Base-by-base conservation (phyloP, 2,797 vertebrate genomes). In the Bryconaethiops microstoma region DNA sequence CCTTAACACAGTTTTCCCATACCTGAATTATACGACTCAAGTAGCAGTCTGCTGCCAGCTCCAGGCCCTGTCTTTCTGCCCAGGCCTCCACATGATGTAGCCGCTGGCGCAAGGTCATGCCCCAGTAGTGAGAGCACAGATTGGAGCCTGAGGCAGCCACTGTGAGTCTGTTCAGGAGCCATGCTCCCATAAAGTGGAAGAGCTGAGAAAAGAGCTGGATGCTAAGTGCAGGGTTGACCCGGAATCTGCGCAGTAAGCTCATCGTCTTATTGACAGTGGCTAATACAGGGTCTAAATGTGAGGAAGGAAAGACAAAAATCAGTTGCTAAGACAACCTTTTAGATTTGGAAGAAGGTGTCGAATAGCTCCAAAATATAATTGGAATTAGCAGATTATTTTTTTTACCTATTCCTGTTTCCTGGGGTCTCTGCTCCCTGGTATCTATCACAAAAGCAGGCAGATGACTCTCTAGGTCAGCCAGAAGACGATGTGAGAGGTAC, bases 121-220 rank as follows among this genome's bases (percentile, higher is more conserved):
- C 97, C 97, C 97, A 98, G 82, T 97, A 97, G 89, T 97, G 96
- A 0, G 96, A 98, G 85, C 96, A 94, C 19, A 97, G 90, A 68
- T 94, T 93, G 0, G 93, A 88, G 83, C 93, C 90, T 0, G 95
- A 91, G 68, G 93, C 94, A 0, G 94, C 84, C 4, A 48, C 94
- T 81, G 97, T 94, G 80, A 99, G 88, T 87, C 92, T 92, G 90
- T 99, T 99, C 87, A 99, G 96, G 68, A 99, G 95, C 97, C 97
- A 98, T 90, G 95, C 91, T 60, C 98, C 98, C 91, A 97, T 94
- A 85, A 96, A 99, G 84, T 99, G 97, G 87, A 99, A 97, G 50
- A 98, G 94, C 88, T 98, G 97, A 1, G 97, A 99, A 92, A 99
- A 99, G 48, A 99, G 95, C 92, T 99, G 97, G 89, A 99, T 97